These are phyloP conservation scores for Ceriagrion tenellum DNA, from an alignment of 2,888 invertebrate genomes.

Conservation along the genomic window DNA sequence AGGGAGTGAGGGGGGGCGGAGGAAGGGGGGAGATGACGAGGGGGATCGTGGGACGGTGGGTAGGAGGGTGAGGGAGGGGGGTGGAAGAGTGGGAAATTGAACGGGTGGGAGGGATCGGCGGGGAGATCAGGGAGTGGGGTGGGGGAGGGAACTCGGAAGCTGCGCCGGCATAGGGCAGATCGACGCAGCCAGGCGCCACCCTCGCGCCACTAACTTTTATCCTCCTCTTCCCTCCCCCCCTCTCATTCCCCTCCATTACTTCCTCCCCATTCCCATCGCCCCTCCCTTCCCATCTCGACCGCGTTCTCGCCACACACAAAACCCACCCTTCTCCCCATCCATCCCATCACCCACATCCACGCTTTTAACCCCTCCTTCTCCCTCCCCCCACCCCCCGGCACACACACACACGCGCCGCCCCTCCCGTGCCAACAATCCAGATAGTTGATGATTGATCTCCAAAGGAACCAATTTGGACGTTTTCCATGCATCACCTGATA, in stretches of 20 bases:
- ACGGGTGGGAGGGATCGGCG: neutral
- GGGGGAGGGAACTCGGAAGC: slow-evolving; percentile 34
- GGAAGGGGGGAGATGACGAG: neutral
- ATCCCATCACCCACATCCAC: neutral
- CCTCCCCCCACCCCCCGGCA: no score
- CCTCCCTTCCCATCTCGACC: neutral
- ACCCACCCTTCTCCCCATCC: neutral
- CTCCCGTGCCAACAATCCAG: slow-evolving; percentile 43
- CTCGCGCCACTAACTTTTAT: slow-evolving; percentile 41
- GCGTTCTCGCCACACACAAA: slow-evolving; percentile 29
- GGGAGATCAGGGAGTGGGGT: neutral
- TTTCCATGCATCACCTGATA: slow-evolving; percentile 67
- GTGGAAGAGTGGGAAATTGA: neutral
- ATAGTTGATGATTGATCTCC: slow-evolving; percentile 65
- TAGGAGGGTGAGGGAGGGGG: no score
- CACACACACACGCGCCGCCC: no score
- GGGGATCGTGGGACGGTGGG: neutral
- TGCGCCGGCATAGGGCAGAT: slow-evolving; percentile 54
- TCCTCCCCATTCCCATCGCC: neutral
- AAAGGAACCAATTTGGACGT: slow-evolving; percentile 65
- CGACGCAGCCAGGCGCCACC: slow-evolving; percentile 63
- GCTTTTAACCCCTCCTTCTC: neutral
- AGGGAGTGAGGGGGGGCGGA: no score
- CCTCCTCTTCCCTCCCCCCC: neutral
- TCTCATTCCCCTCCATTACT: neutral